A percentile compares a stretch with the other conserved stretches of the same genome.
Evolutionary conservation across 2,113 vertebrate species (phyloP).

Genomic region (Gymnobelideus leadbeateri): DNA sequence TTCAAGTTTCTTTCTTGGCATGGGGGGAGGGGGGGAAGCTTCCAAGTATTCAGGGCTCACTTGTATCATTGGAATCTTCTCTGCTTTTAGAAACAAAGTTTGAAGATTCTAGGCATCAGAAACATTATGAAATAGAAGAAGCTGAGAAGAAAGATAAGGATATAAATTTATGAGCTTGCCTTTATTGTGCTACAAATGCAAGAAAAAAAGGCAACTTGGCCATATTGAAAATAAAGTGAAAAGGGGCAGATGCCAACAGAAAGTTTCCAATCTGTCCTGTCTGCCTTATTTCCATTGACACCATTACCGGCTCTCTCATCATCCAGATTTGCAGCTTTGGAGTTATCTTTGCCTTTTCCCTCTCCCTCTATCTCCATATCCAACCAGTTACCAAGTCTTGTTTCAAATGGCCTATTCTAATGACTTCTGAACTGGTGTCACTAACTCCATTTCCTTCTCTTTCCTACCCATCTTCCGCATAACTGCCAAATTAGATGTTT

Average conservation of each 20-base stretch:
- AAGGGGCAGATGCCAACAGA: neutral
- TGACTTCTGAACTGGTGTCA: neutral
- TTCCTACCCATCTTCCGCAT: neutral
- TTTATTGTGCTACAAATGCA: neutral
- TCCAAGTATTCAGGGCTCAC: neutral
- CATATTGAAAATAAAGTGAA: neutral
- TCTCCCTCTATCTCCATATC: neutral
- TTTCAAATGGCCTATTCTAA: neutral
- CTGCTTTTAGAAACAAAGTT: conserved; percentile 38
- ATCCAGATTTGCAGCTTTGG: neutral
- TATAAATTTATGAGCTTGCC: neutral
- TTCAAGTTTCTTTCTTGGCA: neutral
- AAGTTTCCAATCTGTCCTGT: neutral
- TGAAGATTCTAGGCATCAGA: neutral
- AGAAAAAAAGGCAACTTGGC: neutral
- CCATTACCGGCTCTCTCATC: neutral
- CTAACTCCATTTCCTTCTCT: neutral
- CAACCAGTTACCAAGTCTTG: neutral
- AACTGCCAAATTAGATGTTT: neutral
- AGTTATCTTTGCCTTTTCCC: neutral
- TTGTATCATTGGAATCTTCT: neutral
- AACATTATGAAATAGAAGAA: neutral
- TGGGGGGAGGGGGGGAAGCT: conserved; percentile 13
- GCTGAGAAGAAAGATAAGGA: neutral
- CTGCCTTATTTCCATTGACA: neutral